A percentile compares a stretch with the other conserved stretches of the same genome.
These are phyloP conservation scores for Pandemis heparana DNA, from an alignment of 2,888 invertebrate genomes.

Conservation along the genomic window DNA sequence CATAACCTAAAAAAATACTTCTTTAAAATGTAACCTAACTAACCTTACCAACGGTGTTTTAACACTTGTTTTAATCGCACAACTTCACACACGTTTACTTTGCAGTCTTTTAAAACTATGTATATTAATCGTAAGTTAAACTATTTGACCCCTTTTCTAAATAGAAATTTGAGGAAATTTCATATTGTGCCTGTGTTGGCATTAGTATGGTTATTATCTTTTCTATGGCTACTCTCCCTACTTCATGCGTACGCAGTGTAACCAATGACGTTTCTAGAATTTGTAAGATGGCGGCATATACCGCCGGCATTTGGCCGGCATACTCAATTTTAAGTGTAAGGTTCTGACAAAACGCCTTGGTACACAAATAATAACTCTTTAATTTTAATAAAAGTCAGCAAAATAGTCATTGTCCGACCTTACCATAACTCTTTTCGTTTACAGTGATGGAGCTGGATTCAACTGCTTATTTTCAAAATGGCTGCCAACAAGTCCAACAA, in stretches of 20 bases:
- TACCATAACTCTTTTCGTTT: neutral
- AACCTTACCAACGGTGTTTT: neutral
- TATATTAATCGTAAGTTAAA: neutral
- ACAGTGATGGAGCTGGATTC: conserved; percentile 1
- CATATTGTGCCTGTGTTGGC: neutral
- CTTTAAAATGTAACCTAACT: neutral
- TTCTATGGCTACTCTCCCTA: neutral
- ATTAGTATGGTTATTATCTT: neutral
- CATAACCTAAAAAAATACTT: neutral
- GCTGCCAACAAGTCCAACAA: conserved; percentile 17
- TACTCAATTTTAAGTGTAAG: neutral
- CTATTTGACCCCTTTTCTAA: neutral
- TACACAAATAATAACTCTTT: neutral
- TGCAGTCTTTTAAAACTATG: neutral
- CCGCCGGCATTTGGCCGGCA: neutral
- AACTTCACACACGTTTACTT: neutral
- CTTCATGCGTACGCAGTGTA: neutral
- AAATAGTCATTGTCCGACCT: neutral
- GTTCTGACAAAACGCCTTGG: neutral
- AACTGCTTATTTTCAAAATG: conserved; percentile 33
- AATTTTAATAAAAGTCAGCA: neutral
- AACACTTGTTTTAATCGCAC: neutral
- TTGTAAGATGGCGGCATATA: conserved; percentile 29
- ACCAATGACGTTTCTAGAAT: conserved; percentile 12
- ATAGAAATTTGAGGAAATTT: neutral